These are phyloP conservation scores for Parasteatoda lunata DNA, from an alignment of 2,888 invertebrate genomes.

Conservation along the genomic window DNA sequence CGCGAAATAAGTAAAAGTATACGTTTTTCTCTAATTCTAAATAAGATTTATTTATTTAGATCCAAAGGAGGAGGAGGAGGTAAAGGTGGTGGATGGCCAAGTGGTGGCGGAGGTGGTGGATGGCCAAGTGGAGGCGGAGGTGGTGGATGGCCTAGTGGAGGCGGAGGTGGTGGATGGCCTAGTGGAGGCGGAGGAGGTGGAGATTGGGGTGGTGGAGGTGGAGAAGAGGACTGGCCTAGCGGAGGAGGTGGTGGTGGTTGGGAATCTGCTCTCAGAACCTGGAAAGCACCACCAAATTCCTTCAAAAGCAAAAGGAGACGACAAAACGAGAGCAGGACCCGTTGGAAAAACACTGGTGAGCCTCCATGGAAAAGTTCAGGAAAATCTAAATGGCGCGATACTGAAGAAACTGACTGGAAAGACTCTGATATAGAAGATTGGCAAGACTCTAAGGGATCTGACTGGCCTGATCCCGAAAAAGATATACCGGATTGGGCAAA, in stretches of 20 bases:
- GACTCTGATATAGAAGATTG: not conserved
- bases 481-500: not conserved
- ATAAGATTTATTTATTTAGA: too few species aligned
- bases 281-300: slow-evolving; percentile 5
- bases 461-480: not conserved
- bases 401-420: not conserved
- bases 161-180: too few species aligned
- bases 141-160: too few species aligned
- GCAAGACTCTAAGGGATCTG: slow-evolving; percentile 5
- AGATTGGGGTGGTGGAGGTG: slow-evolving; percentile 10
- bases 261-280: slow-evolving; percentile 28
- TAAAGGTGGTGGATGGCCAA: too few species aligned
- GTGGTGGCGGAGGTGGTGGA: too few species aligned
- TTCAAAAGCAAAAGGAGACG: not conserved
- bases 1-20: too few species aligned
- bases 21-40: too few species aligned
- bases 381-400: not conserved
- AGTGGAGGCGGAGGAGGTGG: not conserved
- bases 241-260: slow-evolving; percentile 25
- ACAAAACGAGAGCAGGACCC: not conserved
- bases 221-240: not conserved
- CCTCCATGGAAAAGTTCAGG: not conserved
- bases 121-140: too few species aligned
- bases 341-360: not conserved
- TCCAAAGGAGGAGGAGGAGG: slow-evolving; percentile 8